phyloP scores from a whole-genome alignment of 2,888 invertebrate species.

The Blastobasis lacticolella region DNA sequence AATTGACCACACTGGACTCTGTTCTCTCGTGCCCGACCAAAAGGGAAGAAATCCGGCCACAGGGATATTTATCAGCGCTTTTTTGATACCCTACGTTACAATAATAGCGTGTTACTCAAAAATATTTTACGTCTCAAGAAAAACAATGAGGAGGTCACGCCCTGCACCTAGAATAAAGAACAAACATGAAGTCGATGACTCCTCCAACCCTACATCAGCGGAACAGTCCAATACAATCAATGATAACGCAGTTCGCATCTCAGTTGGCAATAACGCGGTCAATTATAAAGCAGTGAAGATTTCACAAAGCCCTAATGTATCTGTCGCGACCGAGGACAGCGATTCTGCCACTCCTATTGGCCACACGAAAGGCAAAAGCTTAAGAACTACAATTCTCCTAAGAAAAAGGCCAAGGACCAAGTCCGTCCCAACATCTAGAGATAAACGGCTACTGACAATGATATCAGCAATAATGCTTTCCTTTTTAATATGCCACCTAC shows the following conservation, averaged over 20 bases:
- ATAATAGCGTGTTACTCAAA: conserved; percentile 89
- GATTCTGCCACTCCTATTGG: conserved; percentile 16
- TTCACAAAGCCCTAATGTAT: too few relatives aligned
- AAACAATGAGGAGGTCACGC: conserved; percentile 77
- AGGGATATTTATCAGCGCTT: conserved; percentile 86
- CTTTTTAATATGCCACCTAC: conserved; percentile 92
- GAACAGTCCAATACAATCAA: background rate
- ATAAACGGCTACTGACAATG: conserved; percentile 86
- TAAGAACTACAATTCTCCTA: conserved; percentile 39
- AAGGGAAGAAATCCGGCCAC: conserved; percentile 82
- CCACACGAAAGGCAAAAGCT: conserved; percentile 28
- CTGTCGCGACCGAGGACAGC: background rate
- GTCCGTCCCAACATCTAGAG: conserved; percentile 82
- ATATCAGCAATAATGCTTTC: conserved; percentile 92
- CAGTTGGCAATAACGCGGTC: background rate
- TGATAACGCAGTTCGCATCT: background rate
- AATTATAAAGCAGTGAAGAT: too few relatives aligned
- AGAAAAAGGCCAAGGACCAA: conserved; percentile 58
- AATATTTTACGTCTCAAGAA: conserved; percentile 85
- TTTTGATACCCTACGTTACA: conserved; percentile 86
- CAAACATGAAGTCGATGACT: conserved; percentile 38
- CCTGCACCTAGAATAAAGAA: conserved; percentile 30
- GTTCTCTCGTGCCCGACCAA: conserved; percentile 82
- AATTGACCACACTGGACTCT: conserved; percentile 84
- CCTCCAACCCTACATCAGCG: conserved; percentile 27